Evolutionary conservation across 2,113 vertebrate species (phyloP).

Genomic region (Tricholaema leucomelas): DNA sequence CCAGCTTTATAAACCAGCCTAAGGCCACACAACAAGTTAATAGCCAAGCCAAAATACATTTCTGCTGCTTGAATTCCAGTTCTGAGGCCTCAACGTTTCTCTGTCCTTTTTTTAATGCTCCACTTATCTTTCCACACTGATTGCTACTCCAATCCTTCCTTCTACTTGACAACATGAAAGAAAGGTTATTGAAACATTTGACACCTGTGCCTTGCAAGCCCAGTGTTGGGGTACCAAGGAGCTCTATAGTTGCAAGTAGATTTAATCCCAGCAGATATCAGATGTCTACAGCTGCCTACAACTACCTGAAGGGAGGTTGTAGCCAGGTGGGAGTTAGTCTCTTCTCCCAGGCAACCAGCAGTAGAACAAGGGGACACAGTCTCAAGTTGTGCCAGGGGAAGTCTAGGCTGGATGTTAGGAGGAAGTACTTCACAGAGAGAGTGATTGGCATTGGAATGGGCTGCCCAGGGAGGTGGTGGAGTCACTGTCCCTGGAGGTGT

Average conservation of each 20-base stretch:
- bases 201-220: background rate
- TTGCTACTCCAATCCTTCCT: background rate
- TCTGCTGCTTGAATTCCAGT: background rate
- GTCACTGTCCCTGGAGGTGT: too few species aligned
- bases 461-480: too few species aligned
- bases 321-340: too few species aligned
- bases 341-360: too few species aligned
- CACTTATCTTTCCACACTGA: background rate
- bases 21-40: slow-evolving; percentile 11
- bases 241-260: background rate
- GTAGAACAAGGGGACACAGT: too few species aligned
- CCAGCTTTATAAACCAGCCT: background rate
- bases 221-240: background rate
- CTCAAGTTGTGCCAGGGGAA: too few species aligned
- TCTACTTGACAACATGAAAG: background rate
- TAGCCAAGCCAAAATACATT: background rate
- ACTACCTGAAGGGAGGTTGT: too few species aligned
- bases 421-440: too few species aligned
- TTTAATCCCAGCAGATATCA: background rate
- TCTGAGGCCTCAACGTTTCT: background rate
- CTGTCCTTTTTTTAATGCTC: background rate
- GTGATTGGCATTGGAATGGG: too few species aligned
- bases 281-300: too few species aligned
- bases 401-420: too few species aligned
- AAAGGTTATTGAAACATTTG: background rate